Percentiles rank a stretch among this genome's conserved stretches.
phyloP scores from a whole-genome alignment of 2,113 vertebrate species.

The Hemibagrus wyckioides region DNA sequence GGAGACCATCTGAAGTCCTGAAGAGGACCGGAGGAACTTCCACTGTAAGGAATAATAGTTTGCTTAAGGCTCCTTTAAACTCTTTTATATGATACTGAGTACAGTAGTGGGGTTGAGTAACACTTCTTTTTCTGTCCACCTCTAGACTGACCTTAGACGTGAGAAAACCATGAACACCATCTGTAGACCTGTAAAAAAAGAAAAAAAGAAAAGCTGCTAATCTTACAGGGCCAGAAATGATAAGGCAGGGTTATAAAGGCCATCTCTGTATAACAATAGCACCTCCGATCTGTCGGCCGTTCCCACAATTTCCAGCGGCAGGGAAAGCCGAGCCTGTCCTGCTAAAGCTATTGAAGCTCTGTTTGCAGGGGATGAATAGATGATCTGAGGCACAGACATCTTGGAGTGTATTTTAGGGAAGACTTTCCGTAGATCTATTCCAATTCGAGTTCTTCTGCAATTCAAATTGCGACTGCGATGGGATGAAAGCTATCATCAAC shows the following conservation, averaged over 20 bases:
- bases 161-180: background rate
- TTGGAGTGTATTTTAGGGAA: slow-evolving; percentile 30
- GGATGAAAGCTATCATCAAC: slow-evolving; percentile 60
- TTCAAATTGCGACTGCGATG: slow-evolving; percentile 21
- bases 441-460: slow-evolving; percentile 38
- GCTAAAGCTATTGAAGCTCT: slow-evolving; percentile 29
- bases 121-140: background rate
- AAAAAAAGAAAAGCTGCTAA: slow-evolving; percentile 13
- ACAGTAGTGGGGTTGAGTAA: background rate
- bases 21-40: background rate
- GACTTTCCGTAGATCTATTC: slow-evolving; percentile 29
- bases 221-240: slow-evolving; percentile 21
- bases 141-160: background rate
- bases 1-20: slow-evolving; percentile 21
- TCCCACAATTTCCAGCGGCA: slow-evolving; percentile 24
- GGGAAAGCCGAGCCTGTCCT: slow-evolving; percentile 22
- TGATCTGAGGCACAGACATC: slow-evolving; percentile 33
- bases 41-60: too few relatives aligned
- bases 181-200: background rate
- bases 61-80: background rate
- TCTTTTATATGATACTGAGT: background rate
- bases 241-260: slow-evolving; percentile 25
- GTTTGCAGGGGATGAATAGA: slow-evolving; percentile 29
- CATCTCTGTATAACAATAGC: slow-evolving; percentile 39
- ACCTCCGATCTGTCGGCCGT: slow-evolving; percentile 11